A percentile compares a stretch with the other conserved stretches of the same genome.
Conservation (phyloP, 2,113 vertebrate species). For the Choloepus hoffmanni region DNA sequence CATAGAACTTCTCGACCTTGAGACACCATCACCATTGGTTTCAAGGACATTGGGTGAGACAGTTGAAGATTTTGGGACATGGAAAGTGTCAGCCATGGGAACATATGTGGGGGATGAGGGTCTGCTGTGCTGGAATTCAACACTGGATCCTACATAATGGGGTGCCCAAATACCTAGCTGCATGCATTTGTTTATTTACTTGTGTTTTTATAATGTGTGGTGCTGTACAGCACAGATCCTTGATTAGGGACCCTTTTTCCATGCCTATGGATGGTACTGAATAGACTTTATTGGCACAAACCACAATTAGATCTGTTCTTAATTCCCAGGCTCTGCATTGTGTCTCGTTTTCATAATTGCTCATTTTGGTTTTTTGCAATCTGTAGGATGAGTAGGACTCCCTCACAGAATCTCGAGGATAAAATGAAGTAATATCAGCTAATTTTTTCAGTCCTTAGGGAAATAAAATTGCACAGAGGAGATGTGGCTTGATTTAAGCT, state of each 20-base stretch:
- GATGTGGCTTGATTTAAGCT: neutral
- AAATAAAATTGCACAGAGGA: neutral
- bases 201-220: neutral
- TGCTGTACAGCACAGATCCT: too few relatives aligned
- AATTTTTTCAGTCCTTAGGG: neutral
- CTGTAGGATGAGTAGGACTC: neutral
- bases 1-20: too few relatives aligned
- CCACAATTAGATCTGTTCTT: neutral
- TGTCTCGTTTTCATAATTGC: neutral
- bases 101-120: too few relatives aligned
- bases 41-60: too few relatives aligned
- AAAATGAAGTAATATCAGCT: neutral
- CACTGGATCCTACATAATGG: fast-evolving
- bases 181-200: neutral
- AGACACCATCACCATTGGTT: neutral
- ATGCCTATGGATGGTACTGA: fast-evolving
- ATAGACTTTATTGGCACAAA: neutral
- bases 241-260: neutral
- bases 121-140: neutral
- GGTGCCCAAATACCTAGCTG: neutral
- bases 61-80: neutral
- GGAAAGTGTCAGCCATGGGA: neutral
- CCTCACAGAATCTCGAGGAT: neutral
- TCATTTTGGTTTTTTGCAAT: neutral
- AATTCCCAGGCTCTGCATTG: neutral